Base-by-base conservation (phyloP, 2,797 vertebrate genomes). In the Chaetophractus vellerosus region DNA sequence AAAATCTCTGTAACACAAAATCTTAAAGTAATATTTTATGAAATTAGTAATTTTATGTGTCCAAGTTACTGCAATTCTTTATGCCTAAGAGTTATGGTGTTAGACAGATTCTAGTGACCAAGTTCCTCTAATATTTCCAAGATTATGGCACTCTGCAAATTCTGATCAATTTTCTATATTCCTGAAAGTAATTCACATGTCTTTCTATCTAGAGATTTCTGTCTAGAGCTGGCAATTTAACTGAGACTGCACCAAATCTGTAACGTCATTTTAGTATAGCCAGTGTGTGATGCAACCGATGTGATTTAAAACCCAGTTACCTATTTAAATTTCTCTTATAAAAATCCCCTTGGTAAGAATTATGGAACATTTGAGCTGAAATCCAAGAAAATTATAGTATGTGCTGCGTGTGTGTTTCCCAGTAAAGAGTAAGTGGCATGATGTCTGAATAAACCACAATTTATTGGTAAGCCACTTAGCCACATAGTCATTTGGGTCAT, bases 281-380 rank as follows among this genome's bases (percentile, higher is more conserved):
- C 83, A 89, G 33, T 89, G 26, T 79, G 41, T 76, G 93, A 81
- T 78, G 50, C 52, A 79, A 96, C 97, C 74, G 41, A 94, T 92
- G 48, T 97, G 96, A 93, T 90, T 97, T 96, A 96, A 97, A 78
- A 31, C 28, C 33, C 52, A 86, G 61, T 93, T 94, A 90, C 83
- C 82, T 94, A 96, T 96, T 97, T 97, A 28, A 97, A 97, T 97
- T 84, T 31, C 33, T 93, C 97, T 94, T 3, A 45, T 72, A 88
- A 97, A 95, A 96, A 96, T 50, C 15, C 66, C 36, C 59, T 96
- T 96, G 48, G 74, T 95, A 96, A 93, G 57, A 97, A 94, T 95
- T 97, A 90, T 38, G 55, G 90, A 97, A 87, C 66, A 88, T 96
- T n/a, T 95, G 88, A 97, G 76, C 72, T 95, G 78, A 96, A 96